Evolutionary conservation across 2,888 invertebrate genomes (phyloP), one percentile per base, ranked within the genome.

Genomic region (Lepidocyrtoides sp.): DNA sequence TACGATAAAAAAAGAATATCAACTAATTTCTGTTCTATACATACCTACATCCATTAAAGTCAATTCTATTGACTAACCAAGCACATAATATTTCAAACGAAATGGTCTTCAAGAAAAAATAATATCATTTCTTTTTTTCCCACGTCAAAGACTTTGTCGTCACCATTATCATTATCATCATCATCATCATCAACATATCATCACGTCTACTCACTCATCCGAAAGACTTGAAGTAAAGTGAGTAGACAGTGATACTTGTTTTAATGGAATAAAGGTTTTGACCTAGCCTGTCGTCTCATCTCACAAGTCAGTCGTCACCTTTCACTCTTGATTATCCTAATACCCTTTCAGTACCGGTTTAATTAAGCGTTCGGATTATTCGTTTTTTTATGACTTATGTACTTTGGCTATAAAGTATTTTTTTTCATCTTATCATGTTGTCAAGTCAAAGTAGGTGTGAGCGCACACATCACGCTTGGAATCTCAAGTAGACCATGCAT

Each of bases 251-350:
- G 54, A 84, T 51, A 84, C 23, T 72, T 66, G 26, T 26, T 57
- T 84, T 84, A 89, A 89, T 89, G 75, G 82, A 88, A 84, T n/a
- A 51, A 85, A 91, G 91, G 91, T 93, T 91, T 92, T 93, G 93
- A 92, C 93, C 93, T 48, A 85, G 57, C 91, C 48, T 91, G 89
- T 89, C 91, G 89, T 91, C 91, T 77, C 85, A 91, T 92, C 85
- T 92, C 91, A 44, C n/a, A 17, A 41, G 44, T n/a, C 66, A 89
- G 89, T 93, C 92, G 84, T 84, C 88, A 90, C 91, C 93, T 93
- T 93, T 94, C 92, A 92, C 90, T 92, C 91, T 91, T 92, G 86
- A 93, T 93, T 93, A 93, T 93, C 85, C 89, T 51, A 91, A 93
- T 93, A 93, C 93, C 81, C 82, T 60, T 88, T 88, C 85, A 79